Evolutionary conservation across 2,888 invertebrate genomes (phyloP), one percentile per base, ranked within the genome.

Genomic region (Stenolophus ochropezus): DNA sequence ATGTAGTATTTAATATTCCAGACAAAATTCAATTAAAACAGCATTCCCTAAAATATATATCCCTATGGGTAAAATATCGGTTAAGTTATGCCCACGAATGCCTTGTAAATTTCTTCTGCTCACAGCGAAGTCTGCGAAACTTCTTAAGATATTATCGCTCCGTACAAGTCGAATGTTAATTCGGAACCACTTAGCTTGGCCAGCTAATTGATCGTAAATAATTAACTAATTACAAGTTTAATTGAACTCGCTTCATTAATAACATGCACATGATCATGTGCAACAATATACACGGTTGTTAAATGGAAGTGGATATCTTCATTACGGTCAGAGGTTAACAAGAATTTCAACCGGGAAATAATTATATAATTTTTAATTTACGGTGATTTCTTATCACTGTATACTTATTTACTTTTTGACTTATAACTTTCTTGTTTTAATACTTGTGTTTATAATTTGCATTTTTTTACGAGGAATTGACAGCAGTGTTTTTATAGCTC

Each of bases 181-280:
- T 47, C 73, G 73, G 21, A 16, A 47, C 49, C 42, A 73, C 20
- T 73, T 73, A 49, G 21, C 49, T 47, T n/a, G 21, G 11, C 47
- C 14, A 47, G 20, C 49, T 73, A 73, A 73, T 73, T 73, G 73
- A 73, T 73, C 73, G 73, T 73, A 73, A 73, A 73, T 73, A 73
- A 73, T 73, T 73, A 73, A 73, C 73, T 42, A 73, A 73, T 73
- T 73, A 73, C 49, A 73, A 73, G 47, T 73, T 73, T 73, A 73
- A 73, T 73, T 73, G 42, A 73, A 73, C 73, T 16, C 20, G 18
- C 73, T 73, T 73, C 73, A 73, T 73, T 73, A 73, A 73, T 73
- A 73, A 73, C 73, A 61, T 61, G n/a, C 25, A 61, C 61, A n/a
- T n/a, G 14, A 27, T 4, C 20, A 18, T 58, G 2, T 49, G 49